Evolutionary conservation across 2,113 vertebrate genomes (phyloP).

Genomic region (Callipepla squamata): DNA sequence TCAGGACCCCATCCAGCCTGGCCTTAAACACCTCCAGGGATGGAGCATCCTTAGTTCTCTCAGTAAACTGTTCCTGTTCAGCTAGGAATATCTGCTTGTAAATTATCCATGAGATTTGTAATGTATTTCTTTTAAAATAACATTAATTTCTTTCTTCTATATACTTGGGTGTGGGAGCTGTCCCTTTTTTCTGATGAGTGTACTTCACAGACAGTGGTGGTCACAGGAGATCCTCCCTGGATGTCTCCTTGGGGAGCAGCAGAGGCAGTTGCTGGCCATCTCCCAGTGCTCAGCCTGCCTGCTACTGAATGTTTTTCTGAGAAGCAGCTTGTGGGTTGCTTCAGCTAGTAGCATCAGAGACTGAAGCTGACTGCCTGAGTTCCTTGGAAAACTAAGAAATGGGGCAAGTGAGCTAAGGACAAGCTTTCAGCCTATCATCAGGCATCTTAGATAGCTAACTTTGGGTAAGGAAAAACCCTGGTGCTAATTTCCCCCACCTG

Average conservation of each 20-base stretch:
- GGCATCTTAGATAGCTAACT: background rate
- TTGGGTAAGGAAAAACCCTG: background rate
- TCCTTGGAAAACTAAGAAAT: background rate
- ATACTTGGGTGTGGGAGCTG: rapidly evolving
- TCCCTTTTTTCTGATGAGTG: background rate
- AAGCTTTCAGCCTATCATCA: background rate
- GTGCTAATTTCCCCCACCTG: background rate
- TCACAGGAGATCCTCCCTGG: background rate
- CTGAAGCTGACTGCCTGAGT: background rate
- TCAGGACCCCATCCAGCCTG: too few species aligned
- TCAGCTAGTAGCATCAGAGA: background rate
- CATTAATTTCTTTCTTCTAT: background rate
- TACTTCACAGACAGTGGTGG: rapidly evolving
- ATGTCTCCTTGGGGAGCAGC: background rate
- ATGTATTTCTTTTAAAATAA: background rate
- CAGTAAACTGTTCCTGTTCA: too few species aligned
- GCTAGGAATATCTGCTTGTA: background rate
- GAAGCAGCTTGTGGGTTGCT: background rate
- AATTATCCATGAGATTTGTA: background rate
- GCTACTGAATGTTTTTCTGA: background rate
- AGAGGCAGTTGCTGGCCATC: background rate
- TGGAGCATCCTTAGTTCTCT: too few species aligned
- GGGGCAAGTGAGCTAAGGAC: rapidly evolving
- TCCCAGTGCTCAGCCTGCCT: background rate
- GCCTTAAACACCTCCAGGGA: too few species aligned